A percentile compares a stretch with the other conserved stretches of the same genome.
Conservation (phyloP, 2,797 vertebrate genomes). For the Enteromius fasciolatus region DNA sequence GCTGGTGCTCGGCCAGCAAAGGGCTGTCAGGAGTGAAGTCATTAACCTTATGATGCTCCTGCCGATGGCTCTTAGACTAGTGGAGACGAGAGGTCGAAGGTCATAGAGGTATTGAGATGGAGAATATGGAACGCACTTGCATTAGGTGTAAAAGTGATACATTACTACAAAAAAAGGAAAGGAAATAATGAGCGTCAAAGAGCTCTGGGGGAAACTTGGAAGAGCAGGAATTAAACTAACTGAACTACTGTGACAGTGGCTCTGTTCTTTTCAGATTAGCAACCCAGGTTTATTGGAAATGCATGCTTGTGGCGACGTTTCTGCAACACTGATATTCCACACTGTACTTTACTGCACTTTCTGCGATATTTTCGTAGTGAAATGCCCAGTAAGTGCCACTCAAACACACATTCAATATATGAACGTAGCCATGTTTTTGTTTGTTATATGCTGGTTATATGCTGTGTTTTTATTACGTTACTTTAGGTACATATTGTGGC, state of each 20-base stretch:
- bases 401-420: background rate
- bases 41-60: conserved; percentile 48
- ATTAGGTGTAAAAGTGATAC: conserved; percentile 26
- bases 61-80: conserved; percentile 41
- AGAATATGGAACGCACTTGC: conserved; percentile 8
- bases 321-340: too few relatives aligned
- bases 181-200: conserved; percentile 12
- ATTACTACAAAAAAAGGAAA: conserved; percentile 16
- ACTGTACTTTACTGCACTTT: background rate
- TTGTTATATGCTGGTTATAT: background rate
- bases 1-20: conserved; percentile 40
- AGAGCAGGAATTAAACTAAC: background rate
- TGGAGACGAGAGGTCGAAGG: conserved; percentile 25
- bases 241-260: background rate
- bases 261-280: background rate
- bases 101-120: conserved; percentile 23
- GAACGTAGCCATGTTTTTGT: background rate
- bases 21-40: conserved; percentile 41
- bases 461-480: background rate
- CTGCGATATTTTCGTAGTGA: background rate
- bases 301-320: background rate
- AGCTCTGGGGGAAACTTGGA: conserved; percentile 12
- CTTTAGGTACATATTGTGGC: background rate
- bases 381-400: background rate
- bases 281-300: background rate